A percentile compares a stretch with the other conserved stretches of the same genome.
phyloP scores from a whole-genome alignment of 1,140 invertebrate species.

The Ditylenchus dipsaci region DNA sequence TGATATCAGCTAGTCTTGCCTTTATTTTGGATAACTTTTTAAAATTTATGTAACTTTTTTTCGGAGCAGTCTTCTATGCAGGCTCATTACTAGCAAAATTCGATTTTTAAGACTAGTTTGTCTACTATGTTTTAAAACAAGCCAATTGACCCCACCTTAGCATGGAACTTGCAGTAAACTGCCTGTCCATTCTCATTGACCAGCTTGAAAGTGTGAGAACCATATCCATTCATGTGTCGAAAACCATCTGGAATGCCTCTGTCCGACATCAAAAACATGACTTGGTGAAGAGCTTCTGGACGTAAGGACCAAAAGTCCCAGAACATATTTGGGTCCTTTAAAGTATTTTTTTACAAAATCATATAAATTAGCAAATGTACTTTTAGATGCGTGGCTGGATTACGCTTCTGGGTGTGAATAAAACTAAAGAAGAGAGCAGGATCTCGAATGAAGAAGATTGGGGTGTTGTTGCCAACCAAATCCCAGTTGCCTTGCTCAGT shows the following conservation, averaged over 20 bases:
- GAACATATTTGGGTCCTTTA: conserved; percentile 57
- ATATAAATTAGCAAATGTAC: conserved; percentile 56
- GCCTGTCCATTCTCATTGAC: conserved; percentile 74
- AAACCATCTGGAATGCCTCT: conserved; percentile 79
- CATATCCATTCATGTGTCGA: conserved; percentile 89
- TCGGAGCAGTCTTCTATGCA: too few relatives aligned
- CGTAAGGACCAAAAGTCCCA: conserved; percentile 88
- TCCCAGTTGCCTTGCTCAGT: conserved; percentile 94
- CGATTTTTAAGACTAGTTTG: too few relatives aligned
- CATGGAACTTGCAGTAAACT: conserved; percentile 87
- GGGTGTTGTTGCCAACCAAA: conserved; percentile 83
- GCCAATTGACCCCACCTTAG: conserved; percentile 65
- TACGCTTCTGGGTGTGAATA: conserved; percentile 87
- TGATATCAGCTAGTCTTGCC: too few relatives aligned
- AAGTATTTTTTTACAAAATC: background rate
- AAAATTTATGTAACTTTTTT: too few relatives aligned
- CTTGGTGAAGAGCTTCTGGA: conserved; percentile 81
- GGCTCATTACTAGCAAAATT: too few relatives aligned
- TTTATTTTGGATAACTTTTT: too few relatives aligned
- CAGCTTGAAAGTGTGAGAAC: conserved; percentile 88
- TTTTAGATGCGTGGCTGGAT: conserved; percentile 87
- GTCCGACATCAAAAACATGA: conserved; percentile 80
- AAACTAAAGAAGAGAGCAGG: conserved; percentile 83
- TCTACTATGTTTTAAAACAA: too few relatives aligned
- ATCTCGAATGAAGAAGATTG: conserved; percentile 90